phyloP scores from a whole-genome alignment of 2,888 invertebrate species.

The Pseudococcus viburni region DNA sequence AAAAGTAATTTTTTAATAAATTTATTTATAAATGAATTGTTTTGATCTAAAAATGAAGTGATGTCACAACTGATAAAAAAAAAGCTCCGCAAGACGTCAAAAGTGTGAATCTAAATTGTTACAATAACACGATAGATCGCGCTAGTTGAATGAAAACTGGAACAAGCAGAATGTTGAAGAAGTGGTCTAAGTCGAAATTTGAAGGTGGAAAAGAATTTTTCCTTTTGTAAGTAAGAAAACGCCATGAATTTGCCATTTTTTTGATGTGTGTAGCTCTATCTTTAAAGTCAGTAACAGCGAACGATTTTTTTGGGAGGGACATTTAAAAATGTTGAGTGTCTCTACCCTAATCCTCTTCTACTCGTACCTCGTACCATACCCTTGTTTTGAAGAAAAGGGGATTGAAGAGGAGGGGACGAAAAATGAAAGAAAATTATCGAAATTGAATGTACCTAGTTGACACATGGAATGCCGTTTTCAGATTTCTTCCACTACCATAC shows the following conservation, averaged over 20 bases:
- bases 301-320: too few relatives aligned
- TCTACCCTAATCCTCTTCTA: too few relatives aligned
- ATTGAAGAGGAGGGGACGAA: too few relatives aligned
- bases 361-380: too few relatives aligned
- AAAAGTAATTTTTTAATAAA: not conserved
- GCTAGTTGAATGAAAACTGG: not conserved
- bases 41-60: slow-evolving; percentile 6
- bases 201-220: not conserved
- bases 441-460: too few relatives aligned
- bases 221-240: not conserved
- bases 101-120: not conserved
- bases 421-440: too few relatives aligned
- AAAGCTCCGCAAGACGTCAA: not conserved
- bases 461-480: too few relatives aligned
- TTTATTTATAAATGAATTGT: not conserved
- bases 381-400: too few relatives aligned
- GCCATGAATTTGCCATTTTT: not conserved
- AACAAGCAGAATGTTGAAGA: not conserved
- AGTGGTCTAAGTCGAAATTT: not conserved
- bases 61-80: slow-evolving; percentile 14
- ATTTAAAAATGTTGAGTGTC: too few relatives aligned
- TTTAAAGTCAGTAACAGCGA: too few relatives aligned
- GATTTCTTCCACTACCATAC: too few relatives aligned
- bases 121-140: not conserved
- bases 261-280: too few relatives aligned